These are phyloP conservation scores for Morone chrysops DNA, from an alignment of 2,113 vertebrate genomes.

Conservation along the genomic window DNA sequence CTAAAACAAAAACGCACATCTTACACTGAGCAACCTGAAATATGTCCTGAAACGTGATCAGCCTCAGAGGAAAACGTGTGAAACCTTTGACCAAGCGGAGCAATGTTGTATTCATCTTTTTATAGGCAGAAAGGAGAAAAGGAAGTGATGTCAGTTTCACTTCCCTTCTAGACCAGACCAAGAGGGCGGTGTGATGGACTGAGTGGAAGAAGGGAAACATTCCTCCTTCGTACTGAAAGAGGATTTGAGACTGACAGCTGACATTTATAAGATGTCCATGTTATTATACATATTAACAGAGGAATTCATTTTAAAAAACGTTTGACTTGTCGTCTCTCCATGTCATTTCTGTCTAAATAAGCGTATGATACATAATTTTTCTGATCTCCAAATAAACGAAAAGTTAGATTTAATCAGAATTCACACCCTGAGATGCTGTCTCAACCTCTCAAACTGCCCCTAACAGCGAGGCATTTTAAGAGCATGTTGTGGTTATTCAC, in stretches of 20 bases:
- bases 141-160: slow-evolving; percentile 22
- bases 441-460: neutral
- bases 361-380: neutral
- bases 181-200: neutral
- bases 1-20: neutral
- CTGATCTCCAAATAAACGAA: neutral
- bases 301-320: neutral
- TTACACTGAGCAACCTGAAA: neutral
- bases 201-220: slow-evolving; percentile 11
- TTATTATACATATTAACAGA: too few relatives aligned
- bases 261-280: neutral
- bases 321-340: neutral
- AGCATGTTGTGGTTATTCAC: neutral
- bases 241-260: slow-evolving; percentile 24
- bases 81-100: neutral
- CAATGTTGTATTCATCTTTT: neutral
- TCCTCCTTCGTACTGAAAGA: slow-evolving; percentile 1
- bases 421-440: neutral
- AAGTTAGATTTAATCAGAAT: neutral
- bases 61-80: neutral
- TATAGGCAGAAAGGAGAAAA: neutral
- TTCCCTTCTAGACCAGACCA: neutral
- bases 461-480: neutral
- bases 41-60: neutral
- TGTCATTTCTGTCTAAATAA: neutral